Evolutionary conservation across 2,113 vertebrate genomes (phyloP).

Genomic region (Natator depressus): DNA sequence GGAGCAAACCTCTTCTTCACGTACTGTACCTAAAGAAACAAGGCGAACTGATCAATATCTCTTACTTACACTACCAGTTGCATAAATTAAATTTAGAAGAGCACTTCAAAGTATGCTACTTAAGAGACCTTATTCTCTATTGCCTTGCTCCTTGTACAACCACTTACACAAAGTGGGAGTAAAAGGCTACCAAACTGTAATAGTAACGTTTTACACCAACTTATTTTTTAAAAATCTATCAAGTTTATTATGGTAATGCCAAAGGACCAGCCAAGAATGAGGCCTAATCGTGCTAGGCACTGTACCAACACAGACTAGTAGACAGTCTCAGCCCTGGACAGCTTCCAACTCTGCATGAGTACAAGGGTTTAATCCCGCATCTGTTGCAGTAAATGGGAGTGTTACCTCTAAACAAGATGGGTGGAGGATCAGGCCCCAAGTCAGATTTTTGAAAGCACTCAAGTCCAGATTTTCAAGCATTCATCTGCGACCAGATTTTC

Average conservation of each 20-base stretch:
- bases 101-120: not conserved
- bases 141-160: not conserved
- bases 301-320: too few relatives aligned
- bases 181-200: not conserved
- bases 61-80: not conserved
- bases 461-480: rapidly evolving
- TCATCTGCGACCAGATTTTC: not conserved
- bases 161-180: not conserved
- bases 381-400: not conserved
- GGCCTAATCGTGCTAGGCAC: too few relatives aligned
- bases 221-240: not conserved
- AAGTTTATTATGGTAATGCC: not conserved
- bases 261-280: not conserved
- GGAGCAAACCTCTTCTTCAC: not conserved
- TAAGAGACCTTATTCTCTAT: not conserved
- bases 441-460: not conserved
- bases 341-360: not conserved
- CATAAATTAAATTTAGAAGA: not conserved
- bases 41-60: not conserved
- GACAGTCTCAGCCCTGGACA: not conserved
- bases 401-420: not conserved
- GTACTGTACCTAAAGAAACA: not conserved
- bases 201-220: not conserved
- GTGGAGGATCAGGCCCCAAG: not conserved
- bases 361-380: not conserved